Conservation (phyloP, 2,888 invertebrate genomes). For the Eupithecia subfuscata region DNA sequence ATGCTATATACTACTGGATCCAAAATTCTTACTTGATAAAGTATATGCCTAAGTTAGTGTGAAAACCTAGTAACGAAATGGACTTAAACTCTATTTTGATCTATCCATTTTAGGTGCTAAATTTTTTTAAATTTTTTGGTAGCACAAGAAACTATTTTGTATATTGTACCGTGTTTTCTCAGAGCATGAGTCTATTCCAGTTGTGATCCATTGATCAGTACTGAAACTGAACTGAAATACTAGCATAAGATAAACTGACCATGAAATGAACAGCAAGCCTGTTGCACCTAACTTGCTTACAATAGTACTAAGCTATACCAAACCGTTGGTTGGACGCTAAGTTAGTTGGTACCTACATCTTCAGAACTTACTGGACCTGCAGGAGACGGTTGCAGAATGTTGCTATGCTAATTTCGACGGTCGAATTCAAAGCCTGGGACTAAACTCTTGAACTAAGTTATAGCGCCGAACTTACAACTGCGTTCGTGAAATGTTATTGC, state of each 20-base stretch:
- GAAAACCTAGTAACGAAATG: not conserved
- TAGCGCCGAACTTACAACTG: not conserved
- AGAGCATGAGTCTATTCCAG: not conserved
- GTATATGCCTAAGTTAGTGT: not conserved
- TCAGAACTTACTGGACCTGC: slow-evolving; percentile 19
- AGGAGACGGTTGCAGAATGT: not conserved
- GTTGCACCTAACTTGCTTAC: slow-evolving; percentile 28
- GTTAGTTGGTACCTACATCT: slow-evolving; percentile 9
- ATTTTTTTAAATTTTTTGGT: too few relatives aligned
- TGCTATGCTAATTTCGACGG: not conserved
- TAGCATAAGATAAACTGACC: not conserved
- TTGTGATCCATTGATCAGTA: not conserved
- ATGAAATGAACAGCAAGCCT: slow-evolving; percentile 23
- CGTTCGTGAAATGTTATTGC: not conserved
- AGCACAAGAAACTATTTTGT: too few relatives aligned
- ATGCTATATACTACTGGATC: not conserved
- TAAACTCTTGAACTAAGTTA: not conserved
- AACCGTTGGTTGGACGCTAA: slow-evolving; percentile 1
- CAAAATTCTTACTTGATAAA: not conserved
- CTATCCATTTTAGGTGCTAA: not conserved
- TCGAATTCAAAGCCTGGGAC: not conserved
- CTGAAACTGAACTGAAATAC: not conserved
- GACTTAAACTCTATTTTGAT: too few relatives aligned
- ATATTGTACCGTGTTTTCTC: too few relatives aligned
- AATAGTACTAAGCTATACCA: slow-evolving; percentile 10